phyloP scores from a whole-genome alignment of 2,888 invertebrate genomes.

The Pyrocoelia pectoralis region DNA sequence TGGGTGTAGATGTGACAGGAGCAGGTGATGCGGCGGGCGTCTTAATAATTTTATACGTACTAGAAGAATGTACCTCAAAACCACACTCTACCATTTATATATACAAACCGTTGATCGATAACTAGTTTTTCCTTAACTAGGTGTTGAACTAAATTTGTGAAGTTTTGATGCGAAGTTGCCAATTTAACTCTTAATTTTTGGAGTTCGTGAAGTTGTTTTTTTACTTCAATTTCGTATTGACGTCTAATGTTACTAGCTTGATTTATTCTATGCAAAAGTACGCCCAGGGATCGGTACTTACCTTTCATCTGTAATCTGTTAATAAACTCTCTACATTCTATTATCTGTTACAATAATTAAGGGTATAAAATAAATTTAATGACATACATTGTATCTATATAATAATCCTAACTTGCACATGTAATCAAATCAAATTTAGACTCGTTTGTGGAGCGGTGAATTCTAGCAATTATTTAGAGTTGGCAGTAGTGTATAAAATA shows the following conservation, averaged over 20 bases:
- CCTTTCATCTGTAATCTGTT: constrained; percentile 59
- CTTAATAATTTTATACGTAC: neutral
- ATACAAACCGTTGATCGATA: constrained; percentile 55
- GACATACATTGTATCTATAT: too few relatives aligned
- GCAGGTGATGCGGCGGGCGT: too few relatives aligned
- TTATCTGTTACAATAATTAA: neutral
- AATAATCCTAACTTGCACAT: too few relatives aligned
- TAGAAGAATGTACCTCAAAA: neutral
- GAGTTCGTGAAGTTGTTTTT: constrained; percentile 50
- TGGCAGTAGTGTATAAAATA: too few relatives aligned
- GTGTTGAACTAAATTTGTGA: constrained; percentile 49
- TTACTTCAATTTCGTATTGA: constrained; percentile 52
- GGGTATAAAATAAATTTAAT: too few relatives aligned
- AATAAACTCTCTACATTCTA: constrained; percentile 16
- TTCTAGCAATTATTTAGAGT: too few relatives aligned
- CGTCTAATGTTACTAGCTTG: constrained; percentile 52
- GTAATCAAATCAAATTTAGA: too few relatives aligned
- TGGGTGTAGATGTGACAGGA: constrained; percentile 14
- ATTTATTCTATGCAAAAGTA: constrained; percentile 54
- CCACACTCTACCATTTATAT: neutral
- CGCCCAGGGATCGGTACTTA: constrained; percentile 56
- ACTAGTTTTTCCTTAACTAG: constrained; percentile 49
- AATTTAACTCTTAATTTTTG: constrained; percentile 50
- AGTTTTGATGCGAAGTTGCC: constrained; percentile 48
- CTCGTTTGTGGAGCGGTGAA: too few relatives aligned